These are phyloP conservation scores for Rhimphoctona megacephalus DNA, from an alignment of 2,888 invertebrate species.

Conservation along the genomic window DNA sequence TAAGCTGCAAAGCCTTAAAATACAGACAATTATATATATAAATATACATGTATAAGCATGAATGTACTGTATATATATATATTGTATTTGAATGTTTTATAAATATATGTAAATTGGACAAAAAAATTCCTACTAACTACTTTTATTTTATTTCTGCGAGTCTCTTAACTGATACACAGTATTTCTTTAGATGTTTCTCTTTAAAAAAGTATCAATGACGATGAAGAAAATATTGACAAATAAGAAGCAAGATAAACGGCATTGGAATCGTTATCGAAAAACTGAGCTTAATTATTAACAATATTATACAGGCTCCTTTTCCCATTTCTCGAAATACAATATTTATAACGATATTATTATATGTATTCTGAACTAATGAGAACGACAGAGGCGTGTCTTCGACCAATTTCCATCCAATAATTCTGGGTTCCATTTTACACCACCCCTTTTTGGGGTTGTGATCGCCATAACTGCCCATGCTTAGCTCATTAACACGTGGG, in stretches of 20 bases:
- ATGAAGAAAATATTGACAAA: background rate
- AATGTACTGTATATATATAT: constrained; percentile 72
- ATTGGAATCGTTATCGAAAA: background rate
- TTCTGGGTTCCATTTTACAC: no score
- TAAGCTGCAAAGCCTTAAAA: constrained; percentile 74
- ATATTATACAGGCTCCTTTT: background rate
- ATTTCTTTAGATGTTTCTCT: background rate
- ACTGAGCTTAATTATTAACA: background rate
- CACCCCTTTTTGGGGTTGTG: no score
- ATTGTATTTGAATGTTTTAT: constrained; percentile 67
- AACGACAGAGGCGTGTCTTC: no score
- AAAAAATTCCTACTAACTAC: constrained; percentile 59
- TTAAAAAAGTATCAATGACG: background rate
- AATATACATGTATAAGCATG: background rate
- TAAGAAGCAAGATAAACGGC: background rate
- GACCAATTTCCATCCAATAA: no score
- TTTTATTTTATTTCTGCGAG: background rate
- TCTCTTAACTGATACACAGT: background rate
- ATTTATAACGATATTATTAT: no score
- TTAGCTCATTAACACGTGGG: no score
- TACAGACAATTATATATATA: constrained; percentile 27
- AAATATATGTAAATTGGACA: constrained; percentile 74
- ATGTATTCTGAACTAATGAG: no score
- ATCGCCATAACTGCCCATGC: no score
- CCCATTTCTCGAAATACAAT: no score